Evolutionary conservation across 92 coral and sea anemone species (phyloP).

Genomic region (Anthopleura xanthogrammica): DNA sequence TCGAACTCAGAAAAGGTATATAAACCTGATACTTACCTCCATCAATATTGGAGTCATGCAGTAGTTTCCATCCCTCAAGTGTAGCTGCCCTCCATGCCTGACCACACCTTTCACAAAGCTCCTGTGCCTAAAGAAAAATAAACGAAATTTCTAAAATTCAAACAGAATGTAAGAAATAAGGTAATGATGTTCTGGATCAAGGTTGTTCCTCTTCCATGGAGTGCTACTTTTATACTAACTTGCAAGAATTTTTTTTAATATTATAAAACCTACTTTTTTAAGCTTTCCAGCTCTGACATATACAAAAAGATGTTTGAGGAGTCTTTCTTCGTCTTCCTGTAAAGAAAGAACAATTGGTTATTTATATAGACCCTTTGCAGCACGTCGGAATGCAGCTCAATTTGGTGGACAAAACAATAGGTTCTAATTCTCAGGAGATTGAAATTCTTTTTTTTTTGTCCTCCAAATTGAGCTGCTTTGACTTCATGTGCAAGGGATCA

Average conservation of each 20-base stretch:
- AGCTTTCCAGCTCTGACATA: slow-evolving; percentile 94
- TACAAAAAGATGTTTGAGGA: slow-evolving; percentile 82
- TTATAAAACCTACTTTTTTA: slow-evolving; percentile 57
- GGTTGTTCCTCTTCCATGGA: neutral
- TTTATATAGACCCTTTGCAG: neutral
- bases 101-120: slow-evolving; percentile 80
- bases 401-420: no score
- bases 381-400: no score
- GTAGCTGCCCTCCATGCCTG: slow-evolving; percentile 98
- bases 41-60: slow-evolving; percentile 83
- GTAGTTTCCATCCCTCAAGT: slow-evolving; percentile 92
- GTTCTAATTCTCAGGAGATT: no score
- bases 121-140: slow-evolving; percentile 65
- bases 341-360: neutral
- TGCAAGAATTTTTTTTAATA: neutral
- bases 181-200: neutral
- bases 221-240: neutral
- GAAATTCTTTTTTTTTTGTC: no score
- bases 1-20: no score
- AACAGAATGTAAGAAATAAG: neutral
- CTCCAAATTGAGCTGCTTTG: no score
- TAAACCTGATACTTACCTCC: slow-evolving; percentile 44
- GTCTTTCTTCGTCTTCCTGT: slow-evolving; percentile 93
- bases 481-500: no score
- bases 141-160: neutral